Evolutionary conservation across 1,140 invertebrate species (phyloP).

Genomic region (Spodoptera frugiperda): DNA sequence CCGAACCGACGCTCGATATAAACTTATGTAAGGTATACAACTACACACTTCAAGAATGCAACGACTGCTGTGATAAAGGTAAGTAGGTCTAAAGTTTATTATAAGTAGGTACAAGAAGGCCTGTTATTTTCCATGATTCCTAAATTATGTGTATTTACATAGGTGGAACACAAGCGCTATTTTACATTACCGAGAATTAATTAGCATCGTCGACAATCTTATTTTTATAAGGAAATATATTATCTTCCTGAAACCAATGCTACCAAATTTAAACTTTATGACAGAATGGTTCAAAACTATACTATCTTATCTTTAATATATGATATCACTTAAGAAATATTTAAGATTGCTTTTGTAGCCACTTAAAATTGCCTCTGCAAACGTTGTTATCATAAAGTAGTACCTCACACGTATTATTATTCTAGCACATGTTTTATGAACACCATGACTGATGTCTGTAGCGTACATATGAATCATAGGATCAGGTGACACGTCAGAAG

Average conservation of each 20-base stretch:
- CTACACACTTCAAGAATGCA: conserved; percentile 9
- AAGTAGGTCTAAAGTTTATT: neutral
- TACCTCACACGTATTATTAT: neutral
- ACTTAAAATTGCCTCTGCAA: conserved; percentile 1
- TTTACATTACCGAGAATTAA: neutral
- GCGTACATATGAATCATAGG: conserved; percentile 28
- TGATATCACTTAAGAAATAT: conserved; percentile 28
- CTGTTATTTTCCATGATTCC: too few species aligned
- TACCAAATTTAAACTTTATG: neutral
- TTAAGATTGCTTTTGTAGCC: conserved; percentile 3
- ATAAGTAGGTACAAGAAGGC: too few species aligned
- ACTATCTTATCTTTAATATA: conserved; percentile 25
- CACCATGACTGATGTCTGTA: conserved; percentile 18
- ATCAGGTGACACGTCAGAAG: conserved; percentile 25
- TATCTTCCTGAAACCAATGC: neutral
- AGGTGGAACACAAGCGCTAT: neutral
- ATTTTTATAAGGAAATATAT: neutral
- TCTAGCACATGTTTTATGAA: conserved; percentile 19
- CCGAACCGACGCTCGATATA: neutral
- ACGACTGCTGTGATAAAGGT: neutral
- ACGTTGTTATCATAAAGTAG: conserved; percentile 1
- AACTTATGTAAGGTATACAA: conserved; percentile 5
- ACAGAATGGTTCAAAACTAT: conserved; percentile 3
- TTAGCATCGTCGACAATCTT: conserved; percentile 2
- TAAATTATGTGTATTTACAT: too few species aligned